Evolutionary conservation across 2,888 invertebrate genomes (phyloP), one percentile per base, ranked within the genome.

Genomic region (Xestia rhomboidea): DNA sequence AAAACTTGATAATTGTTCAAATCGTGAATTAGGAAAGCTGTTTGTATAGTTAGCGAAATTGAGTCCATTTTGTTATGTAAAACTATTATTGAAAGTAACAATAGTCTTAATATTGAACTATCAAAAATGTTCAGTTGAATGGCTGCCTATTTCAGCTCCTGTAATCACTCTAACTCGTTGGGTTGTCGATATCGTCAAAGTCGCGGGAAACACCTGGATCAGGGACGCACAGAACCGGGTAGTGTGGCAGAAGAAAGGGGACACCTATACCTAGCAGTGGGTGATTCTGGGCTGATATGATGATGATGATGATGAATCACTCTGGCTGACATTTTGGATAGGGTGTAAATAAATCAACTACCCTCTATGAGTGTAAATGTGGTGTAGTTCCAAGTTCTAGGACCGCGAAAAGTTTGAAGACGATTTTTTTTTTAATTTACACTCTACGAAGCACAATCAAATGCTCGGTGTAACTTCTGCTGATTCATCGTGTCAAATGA

Each of bases 1-100:
- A 34, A 74, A 46, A 49, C 79, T 79, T 82, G 27, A 38, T 68
- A 71, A 83, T 79, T 68, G 84, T 74, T 64, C 60, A 51, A 24
- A 41, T 84, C 82, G 82, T 82, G 82, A 80, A 80, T 84, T 82
- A 73, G 24, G 81, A 82, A 82, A 84, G 67, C 27, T 51, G 21
- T 60, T 60, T 27, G 10, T 46, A n/a, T 66, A 3, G 70, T 51
- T 46, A 41, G 41, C 57, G 73, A 71, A 79, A 70, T 68, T 68
- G 68, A 10, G 46, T 51, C 41, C 46, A 27, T 62, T 73, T 51
- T 57, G 66, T 82, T 49, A 84, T 72, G 34, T 84, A 84, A 80
- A 84, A 41, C 79, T 70, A 51, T 68, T 82, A 73, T 68, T 70
- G 71, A n/a, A 46, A 49, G 11, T 46, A 15, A 72, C 46, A n/a